A percentile compares a stretch with the other conserved stretches of the same genome.
Evolutionary conservation across 2,797 vertebrate genomes (phyloP).

Genomic region (Delichon dasypus): DNA sequence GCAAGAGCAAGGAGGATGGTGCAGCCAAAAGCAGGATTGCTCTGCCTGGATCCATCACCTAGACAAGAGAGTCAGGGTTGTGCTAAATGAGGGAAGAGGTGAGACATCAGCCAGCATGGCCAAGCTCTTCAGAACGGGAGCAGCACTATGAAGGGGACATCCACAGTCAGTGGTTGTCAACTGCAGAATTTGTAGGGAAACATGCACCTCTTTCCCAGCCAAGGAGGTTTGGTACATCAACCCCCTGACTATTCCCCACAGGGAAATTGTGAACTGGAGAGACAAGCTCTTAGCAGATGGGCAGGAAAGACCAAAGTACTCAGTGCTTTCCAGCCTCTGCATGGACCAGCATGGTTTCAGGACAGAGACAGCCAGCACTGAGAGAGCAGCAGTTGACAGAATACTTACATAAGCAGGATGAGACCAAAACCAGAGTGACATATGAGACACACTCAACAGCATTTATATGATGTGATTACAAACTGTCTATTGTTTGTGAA

Average conservation of each 20-base stretch:
- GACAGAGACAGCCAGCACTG: not conserved
- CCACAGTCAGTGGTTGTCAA: not conserved
- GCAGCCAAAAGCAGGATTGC: not conserved
- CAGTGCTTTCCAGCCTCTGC: not conserved
- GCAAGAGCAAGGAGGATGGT: not conserved
- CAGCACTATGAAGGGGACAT: not conserved
- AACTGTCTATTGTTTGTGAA: not conserved
- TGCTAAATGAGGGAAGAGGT: not conserved
- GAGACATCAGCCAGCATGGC: not conserved
- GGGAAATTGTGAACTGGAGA: not conserved
- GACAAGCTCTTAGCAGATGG: not conserved
- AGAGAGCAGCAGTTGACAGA: not conserved
- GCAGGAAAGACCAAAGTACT: not conserved
- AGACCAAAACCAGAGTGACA: not conserved
- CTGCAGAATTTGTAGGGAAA: not conserved
- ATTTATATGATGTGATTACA: not conserved
- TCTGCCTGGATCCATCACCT: not conserved
- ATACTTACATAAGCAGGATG: not conserved
- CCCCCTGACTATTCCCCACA: fast-evolving
- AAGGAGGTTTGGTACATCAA: not conserved
- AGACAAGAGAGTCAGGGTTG: not conserved
- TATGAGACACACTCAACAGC: not conserved
- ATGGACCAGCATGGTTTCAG: not conserved
- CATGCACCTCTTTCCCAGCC: not conserved
- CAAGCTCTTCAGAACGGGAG: not conserved